phyloP scores from a whole-genome alignment of 2,113 vertebrate species.

The Epinephelus cyanopodus region DNA sequence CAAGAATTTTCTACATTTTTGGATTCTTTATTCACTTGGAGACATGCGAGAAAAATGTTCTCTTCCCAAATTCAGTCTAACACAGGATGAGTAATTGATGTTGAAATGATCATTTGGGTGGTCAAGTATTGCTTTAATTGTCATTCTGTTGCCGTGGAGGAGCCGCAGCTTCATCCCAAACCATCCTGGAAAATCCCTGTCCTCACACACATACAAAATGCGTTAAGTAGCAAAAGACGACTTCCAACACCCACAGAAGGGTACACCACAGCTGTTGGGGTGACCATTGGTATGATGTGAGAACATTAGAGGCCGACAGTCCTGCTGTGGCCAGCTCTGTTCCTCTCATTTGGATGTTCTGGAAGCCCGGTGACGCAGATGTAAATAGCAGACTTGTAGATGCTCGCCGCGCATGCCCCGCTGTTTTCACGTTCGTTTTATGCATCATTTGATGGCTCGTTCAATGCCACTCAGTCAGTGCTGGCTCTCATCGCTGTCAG shows the following conservation, averaged over 20 bases:
- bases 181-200: constrained; percentile 45
- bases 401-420: constrained; percentile 37
- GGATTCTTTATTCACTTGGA: too few relatives aligned
- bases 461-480: constrained; percentile 48
- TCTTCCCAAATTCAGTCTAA: too few relatives aligned
- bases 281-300: constrained; percentile 68
- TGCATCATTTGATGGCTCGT: constrained; percentile 30
- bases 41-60: too few relatives aligned
- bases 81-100: too few relatives aligned
- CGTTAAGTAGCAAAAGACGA: constrained; percentile 11
- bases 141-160: neutral
- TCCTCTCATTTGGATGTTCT: constrained; percentile 64
- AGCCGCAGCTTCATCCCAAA: constrained; percentile 25
- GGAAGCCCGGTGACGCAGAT: constrained; percentile 59
- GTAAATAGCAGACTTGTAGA: constrained; percentile 66
- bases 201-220: constrained; percentile 2
- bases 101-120: too few relatives aligned
- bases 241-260: constrained; percentile 4
- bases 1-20: too few relatives aligned
- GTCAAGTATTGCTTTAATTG: neutral
- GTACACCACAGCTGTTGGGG: constrained; percentile 44
- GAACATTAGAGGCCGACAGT: constrained; percentile 63
- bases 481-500: constrained; percentile 25
- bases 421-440: constrained; percentile 44
- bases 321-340: constrained; percentile 64